Conservation (phyloP, 1,140 invertebrate species). For the Lucilia sericata region DNA sequence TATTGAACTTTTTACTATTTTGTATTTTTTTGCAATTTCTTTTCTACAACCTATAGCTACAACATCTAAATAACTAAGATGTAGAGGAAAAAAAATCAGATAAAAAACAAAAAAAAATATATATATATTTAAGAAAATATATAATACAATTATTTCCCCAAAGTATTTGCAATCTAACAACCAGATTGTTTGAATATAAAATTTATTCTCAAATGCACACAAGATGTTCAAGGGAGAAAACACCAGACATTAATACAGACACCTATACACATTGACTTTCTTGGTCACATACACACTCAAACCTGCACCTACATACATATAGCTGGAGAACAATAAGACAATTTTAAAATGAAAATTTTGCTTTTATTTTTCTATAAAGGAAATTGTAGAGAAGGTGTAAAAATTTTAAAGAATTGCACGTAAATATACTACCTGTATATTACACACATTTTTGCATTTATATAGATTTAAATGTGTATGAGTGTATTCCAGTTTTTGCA, state of each 20-base stretch:
- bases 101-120: not conserved
- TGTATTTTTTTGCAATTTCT: not conserved
- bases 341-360: no score
- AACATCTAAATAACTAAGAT: not conserved
- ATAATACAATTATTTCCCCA: conserved; percentile 3
- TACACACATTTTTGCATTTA: not conserved
- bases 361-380: no score
- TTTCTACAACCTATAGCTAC: not conserved
- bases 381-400: no score
- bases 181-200: conserved; percentile 6
- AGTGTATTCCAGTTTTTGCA: not conserved
- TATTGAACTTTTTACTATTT: not conserved
- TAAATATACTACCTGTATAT: no score
- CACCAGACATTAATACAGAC: not conserved
- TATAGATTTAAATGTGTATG: not conserved
- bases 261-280: no score
- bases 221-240: conserved; percentile 3
- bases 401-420: no score
- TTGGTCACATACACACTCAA: no score
- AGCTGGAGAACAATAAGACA: no score
- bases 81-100: not conserved
- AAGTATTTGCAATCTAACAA: not conserved
- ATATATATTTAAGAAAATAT: not conserved
- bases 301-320: no score
- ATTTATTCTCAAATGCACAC: conserved; percentile 8